These are phyloP conservation scores for Notodonta dromedarius DNA, from an alignment of 2,888 invertebrate species.

Conservation along the genomic window DNA sequence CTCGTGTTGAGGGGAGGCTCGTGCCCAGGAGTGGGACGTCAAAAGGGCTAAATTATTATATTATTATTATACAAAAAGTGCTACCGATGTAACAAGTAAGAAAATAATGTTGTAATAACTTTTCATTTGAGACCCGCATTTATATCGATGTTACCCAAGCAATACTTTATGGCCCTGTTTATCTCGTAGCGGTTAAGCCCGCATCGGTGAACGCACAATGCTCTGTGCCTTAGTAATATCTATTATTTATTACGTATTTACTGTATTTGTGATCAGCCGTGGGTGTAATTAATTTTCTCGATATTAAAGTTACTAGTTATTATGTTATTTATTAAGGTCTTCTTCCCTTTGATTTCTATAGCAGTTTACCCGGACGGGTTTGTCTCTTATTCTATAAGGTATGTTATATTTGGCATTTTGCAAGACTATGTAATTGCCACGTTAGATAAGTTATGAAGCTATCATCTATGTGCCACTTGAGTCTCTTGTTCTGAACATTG, in stretches of 20 bases:
- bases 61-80: no score
- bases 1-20: no score
- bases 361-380: not conserved
- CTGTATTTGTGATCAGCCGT: conserved; percentile 48
- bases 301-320: conserved; percentile 7
- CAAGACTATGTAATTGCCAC: not conserved
- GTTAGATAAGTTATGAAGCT: not conserved
- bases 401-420: not conserved
- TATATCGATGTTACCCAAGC: conserved; percentile 58
- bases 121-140: conserved; percentile 37
- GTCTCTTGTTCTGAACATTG: not conserved
- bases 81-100: no score
- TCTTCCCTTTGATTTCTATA: not conserved
- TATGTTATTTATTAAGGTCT: not conserved
- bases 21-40: no score
- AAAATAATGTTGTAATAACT: not conserved
- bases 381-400: no score
- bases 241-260: conserved; percentile 62
- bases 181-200: conserved; percentile 43
- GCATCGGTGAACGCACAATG: conserved; percentile 41
- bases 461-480: not conserved
- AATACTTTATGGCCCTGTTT: conserved; percentile 54
- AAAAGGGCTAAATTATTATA: no score
- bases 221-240: conserved; percentile 50
- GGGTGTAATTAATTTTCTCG: conserved; percentile 58